Conservation (phyloP, 2,888 invertebrate species). For the Liposcelis brunnea region DNA sequence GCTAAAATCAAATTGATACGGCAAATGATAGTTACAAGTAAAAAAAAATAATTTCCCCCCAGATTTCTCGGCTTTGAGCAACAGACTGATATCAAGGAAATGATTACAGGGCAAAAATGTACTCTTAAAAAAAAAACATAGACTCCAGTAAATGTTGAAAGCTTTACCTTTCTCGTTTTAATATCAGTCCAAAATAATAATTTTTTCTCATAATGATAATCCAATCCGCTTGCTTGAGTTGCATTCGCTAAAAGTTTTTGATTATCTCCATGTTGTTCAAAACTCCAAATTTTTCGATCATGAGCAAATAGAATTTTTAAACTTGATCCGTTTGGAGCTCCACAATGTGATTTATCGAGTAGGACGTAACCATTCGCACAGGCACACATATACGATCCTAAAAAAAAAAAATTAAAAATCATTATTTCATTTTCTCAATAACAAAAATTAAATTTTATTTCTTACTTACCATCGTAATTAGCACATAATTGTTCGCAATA, state of each 20-base stretch:
- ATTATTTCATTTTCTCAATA: too few relatives aligned
- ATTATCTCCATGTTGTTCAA: slow-evolving; percentile 48
- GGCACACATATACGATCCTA: slow-evolving; percentile 53
- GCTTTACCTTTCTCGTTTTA: slow-evolving; percentile 67
- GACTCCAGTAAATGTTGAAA: too few relatives aligned
- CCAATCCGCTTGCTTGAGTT: slow-evolving; percentile 69
- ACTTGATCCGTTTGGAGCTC: slow-evolving; percentile 31
- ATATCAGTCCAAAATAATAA: slow-evolving; percentile 78
- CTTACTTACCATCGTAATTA: slow-evolving; percentile 53
- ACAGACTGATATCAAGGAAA: too few relatives aligned
- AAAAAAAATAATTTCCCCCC: too few relatives aligned
- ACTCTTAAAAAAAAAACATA: too few relatives aligned
- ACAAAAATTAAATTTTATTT: too few relatives aligned
- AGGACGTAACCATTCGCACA: slow-evolving; percentile 64
- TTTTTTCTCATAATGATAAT: slow-evolving; percentile 61
- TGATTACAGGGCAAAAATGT: too few relatives aligned
- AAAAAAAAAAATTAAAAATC: slow-evolving; percentile 1
- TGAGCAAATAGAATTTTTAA: slow-evolving; percentile 50
- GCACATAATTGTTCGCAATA: slow-evolving; percentile 89
- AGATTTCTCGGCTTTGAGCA: too few relatives aligned
- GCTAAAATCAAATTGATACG: too few relatives aligned
- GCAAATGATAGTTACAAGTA: too few relatives aligned
- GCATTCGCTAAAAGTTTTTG: slow-evolving; percentile 52
- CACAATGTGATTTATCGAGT: slow-evolving; percentile 42
- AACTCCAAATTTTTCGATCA: slow-evolving; percentile 50